A percentile compares a stretch with the other conserved stretches of the same genome.
These are phyloP conservation scores for Camponotus floridanus DNA, from an alignment of 1,140 invertebrate genomes.

Conservation along the genomic window DNA sequence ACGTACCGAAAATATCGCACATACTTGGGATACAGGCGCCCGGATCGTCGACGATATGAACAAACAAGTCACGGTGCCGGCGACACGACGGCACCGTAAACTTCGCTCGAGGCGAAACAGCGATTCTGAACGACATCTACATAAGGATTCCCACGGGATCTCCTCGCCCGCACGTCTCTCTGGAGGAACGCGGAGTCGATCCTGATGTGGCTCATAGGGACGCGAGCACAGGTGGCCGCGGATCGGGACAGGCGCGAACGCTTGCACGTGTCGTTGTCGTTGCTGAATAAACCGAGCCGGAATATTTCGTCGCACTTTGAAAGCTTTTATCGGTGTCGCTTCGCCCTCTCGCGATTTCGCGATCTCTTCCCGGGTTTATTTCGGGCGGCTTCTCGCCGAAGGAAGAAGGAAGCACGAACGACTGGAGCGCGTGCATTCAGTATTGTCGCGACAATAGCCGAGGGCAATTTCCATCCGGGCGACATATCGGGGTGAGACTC, in stretches of 20 bases:
- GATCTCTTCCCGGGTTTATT: not conserved
- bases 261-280: constrained; percentile 31
- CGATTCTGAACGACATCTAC: constrained; percentile 40
- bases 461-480: constrained; percentile 65
- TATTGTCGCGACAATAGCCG: constrained; percentile 63
- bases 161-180: not conserved
- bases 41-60: constrained; percentile 44
- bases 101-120: not conserved
- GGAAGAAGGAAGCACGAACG: not conserved
- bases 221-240: not conserved
- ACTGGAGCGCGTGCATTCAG: not conserved
- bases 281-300: constrained; percentile 30
- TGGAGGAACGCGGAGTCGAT: not conserved
- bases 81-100: not conserved
- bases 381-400: not conserved
- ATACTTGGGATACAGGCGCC: constrained; percentile 27
- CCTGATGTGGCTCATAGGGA: not conserved
- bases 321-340: constrained; percentile 27
- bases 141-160: constrained; percentile 29
- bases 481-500: constrained; percentile 49
- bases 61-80: constrained; percentile 42
- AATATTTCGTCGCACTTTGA: constrained; percentile 40
- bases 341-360: constrained; percentile 4
- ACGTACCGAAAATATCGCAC: constrained; percentile 52
- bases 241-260: constrained; percentile 1